These are phyloP conservation scores for Brotula barbata DNA, from an alignment of 2,797 vertebrate genomes.

Conservation along the genomic window DNA sequence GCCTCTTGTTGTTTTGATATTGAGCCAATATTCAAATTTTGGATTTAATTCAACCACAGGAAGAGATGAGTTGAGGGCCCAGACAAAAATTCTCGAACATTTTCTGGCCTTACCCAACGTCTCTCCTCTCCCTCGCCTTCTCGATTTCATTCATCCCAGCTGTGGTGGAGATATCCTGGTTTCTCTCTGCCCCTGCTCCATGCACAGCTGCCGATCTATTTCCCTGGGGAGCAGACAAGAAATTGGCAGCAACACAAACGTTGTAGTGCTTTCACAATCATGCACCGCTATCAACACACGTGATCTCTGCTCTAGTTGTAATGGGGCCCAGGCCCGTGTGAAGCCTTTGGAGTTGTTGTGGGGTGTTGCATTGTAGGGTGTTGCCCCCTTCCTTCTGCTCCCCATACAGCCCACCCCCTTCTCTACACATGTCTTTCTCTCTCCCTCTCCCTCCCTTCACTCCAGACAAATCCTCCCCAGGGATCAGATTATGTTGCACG, in stretches of 20 bases:
- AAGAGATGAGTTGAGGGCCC: conserved; percentile 23
- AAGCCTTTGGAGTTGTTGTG: conserved; percentile 50
- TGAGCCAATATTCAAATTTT: conserved; percentile 10
- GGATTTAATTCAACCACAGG: conserved; percentile 18
- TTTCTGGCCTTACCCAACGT: conserved; percentile 23
- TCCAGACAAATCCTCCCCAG: conserved; percentile 73
- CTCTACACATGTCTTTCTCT: background rate
- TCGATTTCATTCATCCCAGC: conserved; percentile 64
- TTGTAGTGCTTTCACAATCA: conserved; percentile 49
- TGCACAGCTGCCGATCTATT: conserved; percentile 53
- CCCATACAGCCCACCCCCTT: conserved; percentile 4
- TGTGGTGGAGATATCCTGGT: conserved; percentile 45
- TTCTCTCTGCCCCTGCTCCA: conserved; percentile 17
- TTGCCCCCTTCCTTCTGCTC: conserved; percentile 1
- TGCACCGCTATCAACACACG: conserved; percentile 52
- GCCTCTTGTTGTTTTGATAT: no score
- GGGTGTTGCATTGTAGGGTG: conserved; percentile 34
- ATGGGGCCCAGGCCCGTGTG: conserved; percentile 47
- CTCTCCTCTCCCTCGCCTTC: conserved; percentile 14
- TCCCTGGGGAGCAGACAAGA: conserved; percentile 39
- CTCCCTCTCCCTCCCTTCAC: conserved; percentile 50
- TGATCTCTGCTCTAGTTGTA: conserved; percentile 55
- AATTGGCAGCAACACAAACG: conserved; percentile 48
- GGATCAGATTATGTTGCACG: conserved; percentile 76
- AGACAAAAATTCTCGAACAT: conserved; percentile 11